Percentiles rank a stretch among this genome's conserved stretches.
Conservation (phyloP, 2,888 invertebrate species). For the Agriopis leucophaearia region DNA sequence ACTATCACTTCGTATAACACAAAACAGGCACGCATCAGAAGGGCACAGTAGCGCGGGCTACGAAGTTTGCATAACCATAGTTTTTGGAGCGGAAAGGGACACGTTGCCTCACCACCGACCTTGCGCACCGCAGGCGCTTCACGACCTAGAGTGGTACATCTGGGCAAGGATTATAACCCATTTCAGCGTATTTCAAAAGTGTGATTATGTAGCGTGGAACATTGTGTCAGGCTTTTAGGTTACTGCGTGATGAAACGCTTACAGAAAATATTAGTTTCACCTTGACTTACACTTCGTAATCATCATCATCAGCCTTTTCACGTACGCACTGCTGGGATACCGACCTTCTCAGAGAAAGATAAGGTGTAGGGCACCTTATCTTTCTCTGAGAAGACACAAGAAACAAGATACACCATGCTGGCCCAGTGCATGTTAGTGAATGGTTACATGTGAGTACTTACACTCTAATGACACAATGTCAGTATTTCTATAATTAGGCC, state of each 20-base stretch:
- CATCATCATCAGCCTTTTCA: too few relatives aligned
- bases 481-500: too few relatives aligned
- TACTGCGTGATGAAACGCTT: slow-evolving; percentile 16
- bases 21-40: slow-evolving; percentile 38
- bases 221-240: slow-evolving; percentile 26
- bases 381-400: too few relatives aligned
- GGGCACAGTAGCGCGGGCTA: slow-evolving; percentile 42
- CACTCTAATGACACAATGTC: too few relatives aligned
- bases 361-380: too few relatives aligned
- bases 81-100: slow-evolving; percentile 85
- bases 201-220: slow-evolving; percentile 21
- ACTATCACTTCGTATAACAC: slow-evolving; percentile 4
- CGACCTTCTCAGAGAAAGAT: too few relatives aligned
- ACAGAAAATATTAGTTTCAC: not conserved
- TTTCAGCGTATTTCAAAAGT: slow-evolving; percentile 30
- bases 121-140: slow-evolving; percentile 55
- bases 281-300: not conserved
- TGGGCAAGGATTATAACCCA: slow-evolving; percentile 45
- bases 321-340: too few relatives aligned
- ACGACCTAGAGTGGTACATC: slow-evolving; percentile 40
- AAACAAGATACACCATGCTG: too few relatives aligned
- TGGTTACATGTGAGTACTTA: too few relatives aligned
- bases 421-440: too few relatives aligned
- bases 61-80: slow-evolving; percentile 75
- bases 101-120: slow-evolving; percentile 76